These are phyloP conservation scores for Chrysodeixis includens DNA, from an alignment of 2,888 invertebrate genomes.

Conservation along the genomic window DNA sequence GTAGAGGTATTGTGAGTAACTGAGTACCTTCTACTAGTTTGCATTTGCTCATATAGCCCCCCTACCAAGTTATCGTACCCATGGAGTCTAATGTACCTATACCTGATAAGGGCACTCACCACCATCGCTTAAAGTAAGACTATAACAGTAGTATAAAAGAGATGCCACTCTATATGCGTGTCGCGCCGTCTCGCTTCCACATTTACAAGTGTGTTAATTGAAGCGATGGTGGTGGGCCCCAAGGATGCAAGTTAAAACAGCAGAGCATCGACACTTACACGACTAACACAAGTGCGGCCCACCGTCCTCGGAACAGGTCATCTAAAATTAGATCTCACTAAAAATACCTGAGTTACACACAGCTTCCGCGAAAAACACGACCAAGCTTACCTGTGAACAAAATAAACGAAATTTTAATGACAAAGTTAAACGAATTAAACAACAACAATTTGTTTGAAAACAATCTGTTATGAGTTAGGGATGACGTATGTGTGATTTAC, in stretches of 20 bases:
- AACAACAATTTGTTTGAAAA: neutral
- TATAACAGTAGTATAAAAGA: no score
- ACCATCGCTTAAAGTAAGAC: no score
- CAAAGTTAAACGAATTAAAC: constrained; percentile 4
- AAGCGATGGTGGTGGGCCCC: neutral
- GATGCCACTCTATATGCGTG: no score
- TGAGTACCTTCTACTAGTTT: neutral
- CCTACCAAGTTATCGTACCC: neutral
- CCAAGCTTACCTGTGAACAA: constrained; percentile 55
- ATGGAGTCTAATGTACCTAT: no score
- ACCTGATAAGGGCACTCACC: no score
- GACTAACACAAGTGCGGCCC: neutral
- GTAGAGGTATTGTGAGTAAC: no score
- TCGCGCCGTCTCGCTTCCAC: no score
- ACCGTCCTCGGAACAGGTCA: constrained; percentile 7
- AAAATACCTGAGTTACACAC: constrained; percentile 4
- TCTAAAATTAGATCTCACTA: constrained; percentile 11
- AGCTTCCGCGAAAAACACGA: neutral
- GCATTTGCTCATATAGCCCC: neutral
- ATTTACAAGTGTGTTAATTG: no score
- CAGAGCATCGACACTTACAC: constrained; percentile 11
- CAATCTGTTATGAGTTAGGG: neutral
- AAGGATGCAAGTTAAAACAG: neutral
- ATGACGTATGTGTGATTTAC: no score
- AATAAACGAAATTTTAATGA: constrained; percentile 8